A percentile compares a stretch with the other conserved stretches of the same genome.
Conservation (phyloP, 2,113 vertebrate species). For the Scomber japonicus region DNA sequence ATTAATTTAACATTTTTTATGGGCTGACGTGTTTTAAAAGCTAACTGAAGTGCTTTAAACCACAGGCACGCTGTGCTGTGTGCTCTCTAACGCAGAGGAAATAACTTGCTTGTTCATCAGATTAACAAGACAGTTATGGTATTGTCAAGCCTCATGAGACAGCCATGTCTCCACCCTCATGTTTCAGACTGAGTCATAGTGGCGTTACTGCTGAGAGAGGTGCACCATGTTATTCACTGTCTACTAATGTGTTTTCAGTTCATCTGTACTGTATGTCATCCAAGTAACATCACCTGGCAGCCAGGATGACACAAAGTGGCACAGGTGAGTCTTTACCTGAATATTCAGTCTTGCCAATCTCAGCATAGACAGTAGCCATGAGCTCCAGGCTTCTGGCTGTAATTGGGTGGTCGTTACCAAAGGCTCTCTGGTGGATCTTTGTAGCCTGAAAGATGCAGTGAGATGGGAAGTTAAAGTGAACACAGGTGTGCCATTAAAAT, state of each 20-base stretch:
- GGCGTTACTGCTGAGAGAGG: background rate
- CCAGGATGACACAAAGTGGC: background rate
- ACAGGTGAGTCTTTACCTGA: constrained; percentile 82
- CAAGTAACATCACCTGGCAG: background rate
- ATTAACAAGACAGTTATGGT: constrained; percentile 9
- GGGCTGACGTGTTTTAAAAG: constrained; percentile 19
- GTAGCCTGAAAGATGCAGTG: constrained; percentile 78
- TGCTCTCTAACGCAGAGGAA: background rate
- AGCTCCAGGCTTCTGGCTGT: constrained; percentile 86
- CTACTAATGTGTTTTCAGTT: too few species aligned
- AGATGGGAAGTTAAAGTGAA: background rate
- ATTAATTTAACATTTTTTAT: constrained; percentile 58
- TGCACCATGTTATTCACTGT: background rate
- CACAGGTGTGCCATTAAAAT: background rate
- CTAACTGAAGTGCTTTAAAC: constrained; percentile 9
- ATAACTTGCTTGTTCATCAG: constrained; percentile 7
- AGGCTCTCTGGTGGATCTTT: constrained; percentile 87
- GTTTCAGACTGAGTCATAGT: background rate
- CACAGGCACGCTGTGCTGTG: background rate
- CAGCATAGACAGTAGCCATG: constrained; percentile 84
- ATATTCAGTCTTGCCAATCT: constrained; percentile 86
- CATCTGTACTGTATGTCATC: too few species aligned
- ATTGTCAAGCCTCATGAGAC: constrained; percentile 4
- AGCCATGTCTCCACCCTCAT: background rate
- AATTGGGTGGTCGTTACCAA: constrained; percentile 84